Conservation (phyloP, 1,140 invertebrate species). For the Physella acuta region DNA sequence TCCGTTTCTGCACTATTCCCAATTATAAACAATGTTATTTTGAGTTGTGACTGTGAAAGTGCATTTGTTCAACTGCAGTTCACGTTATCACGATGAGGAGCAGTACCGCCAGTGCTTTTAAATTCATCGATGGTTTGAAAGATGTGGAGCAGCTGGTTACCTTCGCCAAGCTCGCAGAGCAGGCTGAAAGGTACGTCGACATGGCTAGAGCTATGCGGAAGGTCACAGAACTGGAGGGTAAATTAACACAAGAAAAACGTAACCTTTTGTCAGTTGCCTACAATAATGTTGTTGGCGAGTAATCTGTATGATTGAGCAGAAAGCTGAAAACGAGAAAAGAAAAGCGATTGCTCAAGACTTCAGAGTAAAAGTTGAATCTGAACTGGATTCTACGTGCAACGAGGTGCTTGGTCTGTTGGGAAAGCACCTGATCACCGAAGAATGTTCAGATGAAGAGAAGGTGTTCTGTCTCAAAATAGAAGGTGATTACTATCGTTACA, state of each 20-base stretch:
- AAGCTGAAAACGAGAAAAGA: conserved; percentile 87
- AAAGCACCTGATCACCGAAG: conserved; percentile 81
- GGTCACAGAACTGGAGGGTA: conserved; percentile 35
- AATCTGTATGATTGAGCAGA: conserved; percentile 92
- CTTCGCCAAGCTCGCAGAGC: conserved; percentile 46
- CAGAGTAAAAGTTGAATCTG: conserved; percentile 96
- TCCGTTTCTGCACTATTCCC: no score
- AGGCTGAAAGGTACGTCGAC: conserved; percentile 50
- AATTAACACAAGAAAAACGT: conserved; percentile 68
- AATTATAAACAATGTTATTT: not conserved
- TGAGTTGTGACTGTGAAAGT: conserved; percentile 13
- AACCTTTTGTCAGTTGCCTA: conserved; percentile 97
- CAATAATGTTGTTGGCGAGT: conserved; percentile 99
- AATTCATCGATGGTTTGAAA: conserved; percentile 27
- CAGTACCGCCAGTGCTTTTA: not conserved
- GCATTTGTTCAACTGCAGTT: not conserved
- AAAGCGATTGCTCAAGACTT: conserved; percentile 70
- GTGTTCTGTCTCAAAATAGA: conserved; percentile 99
- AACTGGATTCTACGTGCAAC: conserved; percentile 96
- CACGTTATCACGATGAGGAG: conserved; percentile 13
- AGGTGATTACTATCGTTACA: conserved; percentile 98
- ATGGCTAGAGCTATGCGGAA: conserved; percentile 46
- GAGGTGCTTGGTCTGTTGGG: conserved; percentile 94
- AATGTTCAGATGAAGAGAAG: conserved; percentile 76
- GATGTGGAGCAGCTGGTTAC: conserved; percentile 34